phyloP scores from a whole-genome alignment of 1,140 invertebrate genomes.

The Dendroctonus ponderosae region DNA sequence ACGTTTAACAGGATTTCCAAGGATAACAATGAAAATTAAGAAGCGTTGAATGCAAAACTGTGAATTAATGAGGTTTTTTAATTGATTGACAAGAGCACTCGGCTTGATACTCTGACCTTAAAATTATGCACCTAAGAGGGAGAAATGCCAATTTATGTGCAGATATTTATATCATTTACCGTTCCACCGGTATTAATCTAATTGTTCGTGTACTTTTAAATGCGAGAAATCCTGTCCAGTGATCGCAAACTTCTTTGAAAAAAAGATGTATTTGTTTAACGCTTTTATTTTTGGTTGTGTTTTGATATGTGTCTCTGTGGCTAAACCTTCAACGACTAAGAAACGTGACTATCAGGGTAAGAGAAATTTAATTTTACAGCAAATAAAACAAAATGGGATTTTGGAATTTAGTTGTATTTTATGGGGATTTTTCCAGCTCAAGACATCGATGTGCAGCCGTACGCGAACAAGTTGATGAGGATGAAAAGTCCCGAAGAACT shows the following conservation, averaged over 20 bases:
- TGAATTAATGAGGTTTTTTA: constrained; percentile 8
- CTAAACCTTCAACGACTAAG: not conserved
- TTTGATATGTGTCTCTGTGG: not conserved
- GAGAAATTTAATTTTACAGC: not conserved
- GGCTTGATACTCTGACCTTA: constrained; percentile 11
- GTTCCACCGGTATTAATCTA: not conserved
- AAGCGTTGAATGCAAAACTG: constrained; percentile 9
- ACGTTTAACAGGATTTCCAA: too few species aligned
- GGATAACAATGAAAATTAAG: not conserved
- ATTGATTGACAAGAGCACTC: constrained; percentile 3
- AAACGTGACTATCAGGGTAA: constrained; percentile 11
- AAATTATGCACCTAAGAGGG: constrained; percentile 15
- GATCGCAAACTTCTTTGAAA: not conserved
- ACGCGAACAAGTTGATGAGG: constrained; percentile 25
- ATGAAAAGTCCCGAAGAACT: constrained; percentile 30
- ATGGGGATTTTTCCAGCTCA: not conserved
- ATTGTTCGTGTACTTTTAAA: not conserved
- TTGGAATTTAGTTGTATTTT: too few species aligned
- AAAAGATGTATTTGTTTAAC: too few species aligned
- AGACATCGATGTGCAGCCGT: constrained; percentile 29
- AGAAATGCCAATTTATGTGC: not conserved
- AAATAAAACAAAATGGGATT: not conserved
- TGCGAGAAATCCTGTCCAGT: not conserved
- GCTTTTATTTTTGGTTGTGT: not conserved
- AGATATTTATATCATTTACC: constrained; percentile 12